These are phyloP conservation scores for Dicyrtoma fusca DNA, from an alignment of 2,888 invertebrate species.

Conservation along the genomic window DNA sequence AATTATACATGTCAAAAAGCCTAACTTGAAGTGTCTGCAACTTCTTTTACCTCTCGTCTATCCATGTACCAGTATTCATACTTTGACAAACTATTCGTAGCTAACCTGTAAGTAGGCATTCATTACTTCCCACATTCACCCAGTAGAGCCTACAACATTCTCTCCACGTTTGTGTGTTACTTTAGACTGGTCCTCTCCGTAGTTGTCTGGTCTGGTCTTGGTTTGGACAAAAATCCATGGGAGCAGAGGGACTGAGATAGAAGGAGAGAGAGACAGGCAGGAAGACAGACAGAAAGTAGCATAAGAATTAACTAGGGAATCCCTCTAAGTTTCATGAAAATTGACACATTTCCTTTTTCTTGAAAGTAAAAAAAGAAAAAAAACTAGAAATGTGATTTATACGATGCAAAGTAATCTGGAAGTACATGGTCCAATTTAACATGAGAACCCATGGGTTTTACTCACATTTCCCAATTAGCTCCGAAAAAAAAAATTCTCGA, in stretches of 20 bases:
- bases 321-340: slow-evolving; percentile 17
- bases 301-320: neutral
- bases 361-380: neutral
- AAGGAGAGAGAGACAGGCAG: neutral
- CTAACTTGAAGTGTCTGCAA: slow-evolving; percentile 35
- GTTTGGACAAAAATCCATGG: neutral
- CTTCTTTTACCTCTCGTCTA: slow-evolving; percentile 15
- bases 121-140: neutral
- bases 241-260: neutral
- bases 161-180: no score
- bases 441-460: no score
- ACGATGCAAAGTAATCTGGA: no score
- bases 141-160: no score
- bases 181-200: no score
- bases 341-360: slow-evolving; percentile 31
- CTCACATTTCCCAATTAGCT: no score
- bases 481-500: no score
- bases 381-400: slow-evolving; percentile 21
- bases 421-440: no score
- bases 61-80: no score
- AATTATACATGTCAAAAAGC: slow-evolving; percentile 39
- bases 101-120: no score
- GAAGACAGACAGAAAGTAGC: neutral
- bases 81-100: slow-evolving; percentile 18
- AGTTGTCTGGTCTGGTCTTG: no score